Base-by-base conservation (phyloP, 2,797 vertebrate genomes). In the Cheirogaleus major region DNA sequence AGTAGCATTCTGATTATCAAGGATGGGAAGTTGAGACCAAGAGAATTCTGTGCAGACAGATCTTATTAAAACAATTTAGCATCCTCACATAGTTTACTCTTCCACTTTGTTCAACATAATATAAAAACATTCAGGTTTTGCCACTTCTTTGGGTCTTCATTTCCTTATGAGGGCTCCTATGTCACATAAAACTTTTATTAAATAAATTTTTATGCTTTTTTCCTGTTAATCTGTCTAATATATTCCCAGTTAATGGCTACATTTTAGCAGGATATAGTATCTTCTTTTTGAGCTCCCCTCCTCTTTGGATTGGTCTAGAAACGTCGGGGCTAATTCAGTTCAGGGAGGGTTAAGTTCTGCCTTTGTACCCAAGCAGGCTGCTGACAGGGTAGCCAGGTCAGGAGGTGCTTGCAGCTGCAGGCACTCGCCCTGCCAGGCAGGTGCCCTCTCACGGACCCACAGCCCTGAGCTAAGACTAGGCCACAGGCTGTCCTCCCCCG, bases 381-480 rank as follows among this genome's bases (percentile, higher is more conserved):
- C 57, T 55, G 55, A 32, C 14, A 22, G 69, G 10, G 4, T 72
- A 35, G 17, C 23, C n/a, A 25, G n/a, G 1, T n/a, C 48, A 38
- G 13, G 41, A 8, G 27, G 20, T 20, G 23, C 57, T 18, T 69
- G 63, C 43, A n/a, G 38, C 18, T 1, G 4, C 25, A n/a, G 45
- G 18, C 11, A 5, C 15, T 2, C 0, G 4, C 20, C 59, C 50
- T 41, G 15, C 4, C 8, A 12, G 30, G 20, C 20, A 3, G 32
- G 10, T 14, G 20, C 20, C 32, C 41, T 18, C 75, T 12, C 38
- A 23, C 0, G 4, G 13, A 12, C 7, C 50, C 15, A 12, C 5
- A 27, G 61, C 15, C 9, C 25, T 5, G 35, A 0, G 10, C 1
- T 20, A 69, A 43, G 4, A 48, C 20, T 15, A 32, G 61, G 18